These are phyloP conservation scores for Perca fluviatilis DNA, from an alignment of 2,113 vertebrate species.

Conservation along the genomic window DNA sequence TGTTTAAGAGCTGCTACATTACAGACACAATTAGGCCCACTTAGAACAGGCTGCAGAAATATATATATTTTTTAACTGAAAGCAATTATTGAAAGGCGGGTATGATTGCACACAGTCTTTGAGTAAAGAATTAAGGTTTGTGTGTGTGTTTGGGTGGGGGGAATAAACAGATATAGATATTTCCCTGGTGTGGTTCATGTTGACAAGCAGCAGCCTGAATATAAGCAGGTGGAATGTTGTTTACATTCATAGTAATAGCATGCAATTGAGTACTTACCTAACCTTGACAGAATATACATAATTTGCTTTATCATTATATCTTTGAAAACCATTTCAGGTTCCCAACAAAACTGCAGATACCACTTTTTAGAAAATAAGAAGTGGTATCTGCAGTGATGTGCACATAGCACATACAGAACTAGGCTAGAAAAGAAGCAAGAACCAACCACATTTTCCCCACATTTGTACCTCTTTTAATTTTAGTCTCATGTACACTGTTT, in stretches of 20 bases:
- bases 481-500: neutral
- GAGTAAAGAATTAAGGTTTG: neutral
- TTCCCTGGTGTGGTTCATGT: neutral
- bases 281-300: neutral
- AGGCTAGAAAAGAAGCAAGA: neutral
- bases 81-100: slow-evolving; percentile 17
- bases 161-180: neutral
- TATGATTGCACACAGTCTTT: slow-evolving; percentile 14
- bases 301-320: neutral
- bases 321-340: slow-evolving; percentile 1
- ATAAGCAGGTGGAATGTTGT: neutral
- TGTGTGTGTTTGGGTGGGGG: too few species aligned
- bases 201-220: slow-evolving; percentile 8
- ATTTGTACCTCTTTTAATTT: neutral
- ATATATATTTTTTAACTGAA: slow-evolving; percentile 7
- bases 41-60: slow-evolving; percentile 29
- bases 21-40: slow-evolving; percentile 38
- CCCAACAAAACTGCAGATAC: neutral
- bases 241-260: neutral
- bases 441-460: neutral
- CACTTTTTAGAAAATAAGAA: neutral
- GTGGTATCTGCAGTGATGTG: too few species aligned
- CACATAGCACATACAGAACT: neutral
- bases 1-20: slow-evolving; percentile 51
- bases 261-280: neutral